phyloP scores from a whole-genome alignment of 2,113 vertebrate species.

The Ovis canadensis region DNA sequence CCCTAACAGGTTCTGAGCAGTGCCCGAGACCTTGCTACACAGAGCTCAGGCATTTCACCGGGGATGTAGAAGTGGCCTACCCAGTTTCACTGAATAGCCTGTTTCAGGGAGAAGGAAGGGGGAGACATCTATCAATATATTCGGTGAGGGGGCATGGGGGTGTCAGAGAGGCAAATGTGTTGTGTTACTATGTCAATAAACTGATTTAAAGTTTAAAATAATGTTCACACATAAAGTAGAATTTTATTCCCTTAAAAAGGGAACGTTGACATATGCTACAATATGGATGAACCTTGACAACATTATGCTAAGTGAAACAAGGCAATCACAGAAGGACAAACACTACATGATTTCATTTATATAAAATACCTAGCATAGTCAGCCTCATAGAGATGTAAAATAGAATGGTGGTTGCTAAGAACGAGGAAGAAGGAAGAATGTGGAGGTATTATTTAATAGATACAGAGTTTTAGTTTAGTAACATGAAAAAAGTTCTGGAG shows the following conservation, averaged over 20 bases:
- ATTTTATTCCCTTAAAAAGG: neutral
- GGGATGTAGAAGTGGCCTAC: neutral
- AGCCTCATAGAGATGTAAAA: neutral
- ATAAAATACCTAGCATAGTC: neutral
- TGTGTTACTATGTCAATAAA: conserved; percentile 76
- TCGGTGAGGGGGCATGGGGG: conserved; percentile 32
- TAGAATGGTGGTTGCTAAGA: neutral
- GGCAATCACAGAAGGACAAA: neutral
- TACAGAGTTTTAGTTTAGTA: neutral
- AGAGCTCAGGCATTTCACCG: neutral
- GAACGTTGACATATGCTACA: neutral
- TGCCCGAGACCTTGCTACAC: neutral
- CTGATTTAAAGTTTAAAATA: conserved; percentile 62
- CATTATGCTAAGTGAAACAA: neutral
- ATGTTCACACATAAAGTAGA: neutral
- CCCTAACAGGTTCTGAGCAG: neutral
- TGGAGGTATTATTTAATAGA: neutral
- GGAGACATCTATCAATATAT: neutral
- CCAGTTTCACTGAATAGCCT: conserved; percentile 36
- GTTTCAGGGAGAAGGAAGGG: neutral
- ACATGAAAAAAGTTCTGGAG: neutral
- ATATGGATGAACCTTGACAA: neutral
- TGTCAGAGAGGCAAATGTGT: conserved; percentile 51
- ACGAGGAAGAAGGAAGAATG: neutral
- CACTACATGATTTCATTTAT: neutral